These are phyloP conservation scores for Ceratoteleas bidentatus DNA, from an alignment of 1,140 invertebrate species.

Conservation along the genomic window DNA sequence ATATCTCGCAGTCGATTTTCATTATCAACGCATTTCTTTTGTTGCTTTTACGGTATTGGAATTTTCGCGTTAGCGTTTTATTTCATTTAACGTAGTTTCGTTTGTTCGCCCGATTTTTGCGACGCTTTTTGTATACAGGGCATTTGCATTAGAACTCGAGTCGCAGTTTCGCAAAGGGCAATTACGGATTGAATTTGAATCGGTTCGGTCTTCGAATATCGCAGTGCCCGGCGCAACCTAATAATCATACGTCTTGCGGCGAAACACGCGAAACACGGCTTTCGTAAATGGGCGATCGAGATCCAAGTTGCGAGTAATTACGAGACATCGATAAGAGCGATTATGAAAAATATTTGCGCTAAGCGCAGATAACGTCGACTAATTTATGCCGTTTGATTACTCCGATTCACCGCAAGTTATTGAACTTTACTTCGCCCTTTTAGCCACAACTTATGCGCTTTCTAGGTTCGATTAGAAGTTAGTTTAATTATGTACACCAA, in stretches of 20 bases:
- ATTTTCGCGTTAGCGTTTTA: too few species aligned
- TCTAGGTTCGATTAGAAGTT: constrained; percentile 61
- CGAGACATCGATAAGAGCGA: not conserved
- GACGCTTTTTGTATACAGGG: too few species aligned
- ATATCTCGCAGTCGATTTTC: too few species aligned
- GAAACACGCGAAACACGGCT: not conserved
- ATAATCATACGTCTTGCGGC: not conserved
- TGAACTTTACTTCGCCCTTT: constrained; percentile 50
- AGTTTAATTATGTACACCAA: constrained; percentile 55
- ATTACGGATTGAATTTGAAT: too few species aligned
- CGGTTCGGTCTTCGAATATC: too few species aligned
- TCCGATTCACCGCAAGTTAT: constrained; percentile 49
- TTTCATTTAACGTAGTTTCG: too few species aligned
- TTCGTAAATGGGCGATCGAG: not conserved
- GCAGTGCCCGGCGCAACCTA: too few species aligned
- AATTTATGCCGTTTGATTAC: constrained; percentile 44
- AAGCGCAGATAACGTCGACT: constrained; percentile 4
- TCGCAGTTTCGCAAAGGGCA: too few species aligned
- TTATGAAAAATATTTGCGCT: not conserved
- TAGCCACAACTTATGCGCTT: constrained; percentile 47
- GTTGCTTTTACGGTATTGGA: too few species aligned
- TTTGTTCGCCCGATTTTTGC: too few species aligned
- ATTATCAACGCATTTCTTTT: too few species aligned
- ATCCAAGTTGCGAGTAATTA: not conserved
- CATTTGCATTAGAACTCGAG: too few species aligned